Evolutionary conservation across 2,888 invertebrate species (phyloP).

Genomic region (Heliconius charithonia): DNA sequence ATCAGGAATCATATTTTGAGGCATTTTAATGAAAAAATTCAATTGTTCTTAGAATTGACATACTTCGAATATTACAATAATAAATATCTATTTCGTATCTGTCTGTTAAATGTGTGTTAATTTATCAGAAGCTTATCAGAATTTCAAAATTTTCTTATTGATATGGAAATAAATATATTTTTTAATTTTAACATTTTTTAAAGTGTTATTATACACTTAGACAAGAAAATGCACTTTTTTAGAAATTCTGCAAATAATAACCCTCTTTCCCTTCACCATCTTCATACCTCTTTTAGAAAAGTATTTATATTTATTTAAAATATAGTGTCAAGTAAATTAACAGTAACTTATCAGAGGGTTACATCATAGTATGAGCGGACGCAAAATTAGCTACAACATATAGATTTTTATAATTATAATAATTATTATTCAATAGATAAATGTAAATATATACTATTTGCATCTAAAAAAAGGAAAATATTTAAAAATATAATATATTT

Average conservation of each 20-base stretch:
- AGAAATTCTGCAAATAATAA: too few species aligned
- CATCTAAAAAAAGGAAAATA: too few species aligned
- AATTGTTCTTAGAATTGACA: constrained; percentile 19
- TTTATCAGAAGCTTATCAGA: neutral
- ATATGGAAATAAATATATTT: too few species aligned
- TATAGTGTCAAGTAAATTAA: neutral
- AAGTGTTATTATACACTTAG: too few species aligned
- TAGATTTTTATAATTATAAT: neutral
- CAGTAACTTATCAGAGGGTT: neutral
- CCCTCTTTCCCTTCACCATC: too few species aligned
- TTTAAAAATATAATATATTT: too few species aligned
- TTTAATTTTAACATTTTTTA: too few species aligned
- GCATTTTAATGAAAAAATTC: constrained; percentile 5
- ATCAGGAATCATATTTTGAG: constrained; percentile 21
- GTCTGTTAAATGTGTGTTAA: neutral
- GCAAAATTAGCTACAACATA: neutral
- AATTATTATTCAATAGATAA: too few species aligned
- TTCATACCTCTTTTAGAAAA: too few species aligned
- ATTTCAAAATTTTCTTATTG: too few species aligned
- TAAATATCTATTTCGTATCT: neutral
- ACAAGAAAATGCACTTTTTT: too few species aligned
- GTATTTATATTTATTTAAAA: neutral
- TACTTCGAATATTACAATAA: neutral
- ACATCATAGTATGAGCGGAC: neutral
- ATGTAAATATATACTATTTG: too few species aligned